Evolutionary conservation across 2,113 vertebrate species (phyloP), one percentile per base, ranked within the genome.

Genomic region (Pagrus major): DNA sequence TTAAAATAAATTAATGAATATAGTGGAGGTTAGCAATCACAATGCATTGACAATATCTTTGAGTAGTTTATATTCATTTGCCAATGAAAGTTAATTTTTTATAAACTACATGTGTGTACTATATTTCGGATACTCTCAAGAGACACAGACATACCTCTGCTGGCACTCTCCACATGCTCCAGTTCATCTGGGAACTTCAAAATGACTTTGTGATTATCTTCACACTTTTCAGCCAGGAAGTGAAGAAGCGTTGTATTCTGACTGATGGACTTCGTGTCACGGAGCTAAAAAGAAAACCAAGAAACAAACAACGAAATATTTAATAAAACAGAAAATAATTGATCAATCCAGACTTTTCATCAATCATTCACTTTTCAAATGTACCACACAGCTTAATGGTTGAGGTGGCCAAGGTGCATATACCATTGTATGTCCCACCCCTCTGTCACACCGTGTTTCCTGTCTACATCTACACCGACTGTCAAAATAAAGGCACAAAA

Each of bases 111-210:
- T 52, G 6, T 14, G 12, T 1, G 25, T 41, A n/a, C 2, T 47
- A 6, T 20, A 41, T n/a, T 23, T 52, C 12, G 1, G 2, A n/a
- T n/a, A 16, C 33, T 56, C 21, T 9, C 7, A 46, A n/a, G 20
- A 71, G 27, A 5, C 9, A 35, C 2, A 65, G 29, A 66, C 4
- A 46, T 95, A 99, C 98, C 97, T 97, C 95, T 99, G 87, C 98
- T 99, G 72, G 98, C 98, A 66, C 86, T 97, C 35, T 99, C 98
- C 80, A 99, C 95, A 0, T 99, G 96, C 41, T 95, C 95, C 70
- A 99, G 90, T 70, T 99, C 98, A 5, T 99, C 97, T 6, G 97
- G 96, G 85, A 99, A 99, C 87, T 96, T 97, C 76, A 98, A 77
- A 69, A 99, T 97, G 47, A 96, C 96, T 0, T 88, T 72, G 84